Conservation (phyloP, 2,113 vertebrate species). For the Cyanoliseus patagonus region DNA sequence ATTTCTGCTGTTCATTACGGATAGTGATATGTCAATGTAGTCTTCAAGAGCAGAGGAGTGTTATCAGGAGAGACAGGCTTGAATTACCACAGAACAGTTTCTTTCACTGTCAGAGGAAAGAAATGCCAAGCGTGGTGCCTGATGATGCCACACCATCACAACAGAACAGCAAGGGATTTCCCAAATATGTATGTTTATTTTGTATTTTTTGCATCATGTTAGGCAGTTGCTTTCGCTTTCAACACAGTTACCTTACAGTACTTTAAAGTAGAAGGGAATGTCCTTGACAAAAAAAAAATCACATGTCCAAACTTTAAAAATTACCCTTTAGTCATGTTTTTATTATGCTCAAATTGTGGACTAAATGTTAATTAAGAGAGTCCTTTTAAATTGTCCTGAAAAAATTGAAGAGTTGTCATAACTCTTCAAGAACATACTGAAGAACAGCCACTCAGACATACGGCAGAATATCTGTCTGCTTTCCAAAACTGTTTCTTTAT, state of each 20-base stretch:
- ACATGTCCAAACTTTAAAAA: neutral
- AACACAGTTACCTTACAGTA: neutral
- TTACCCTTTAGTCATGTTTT: neutral
- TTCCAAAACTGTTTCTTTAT: slow-evolving; percentile 7
- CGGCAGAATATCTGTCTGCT: slow-evolving; percentile 10
- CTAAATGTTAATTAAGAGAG: neutral
- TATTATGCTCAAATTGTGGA: neutral
- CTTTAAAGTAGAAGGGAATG: neutral
- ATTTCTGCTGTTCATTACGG: neutral
- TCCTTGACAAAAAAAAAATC: neutral
- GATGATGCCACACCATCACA: neutral
- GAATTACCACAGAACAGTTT: neutral
- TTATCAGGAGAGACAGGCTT: neutral
- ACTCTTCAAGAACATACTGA: slow-evolving; percentile 8
- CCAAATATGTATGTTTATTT: neutral
- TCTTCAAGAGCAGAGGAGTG: neutral
- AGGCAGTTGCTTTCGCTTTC: neutral
- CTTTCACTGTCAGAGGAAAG: neutral
- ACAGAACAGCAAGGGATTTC: neutral
- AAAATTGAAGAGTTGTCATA: neutral
- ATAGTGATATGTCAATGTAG: neutral
- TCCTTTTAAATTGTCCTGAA: neutral
- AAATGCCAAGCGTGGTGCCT: neutral
- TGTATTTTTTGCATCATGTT: neutral
- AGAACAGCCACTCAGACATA: neutral